phyloP scores from a whole-genome alignment of 2,888 invertebrate genomes.

The Noctua fimbriata region DNA sequence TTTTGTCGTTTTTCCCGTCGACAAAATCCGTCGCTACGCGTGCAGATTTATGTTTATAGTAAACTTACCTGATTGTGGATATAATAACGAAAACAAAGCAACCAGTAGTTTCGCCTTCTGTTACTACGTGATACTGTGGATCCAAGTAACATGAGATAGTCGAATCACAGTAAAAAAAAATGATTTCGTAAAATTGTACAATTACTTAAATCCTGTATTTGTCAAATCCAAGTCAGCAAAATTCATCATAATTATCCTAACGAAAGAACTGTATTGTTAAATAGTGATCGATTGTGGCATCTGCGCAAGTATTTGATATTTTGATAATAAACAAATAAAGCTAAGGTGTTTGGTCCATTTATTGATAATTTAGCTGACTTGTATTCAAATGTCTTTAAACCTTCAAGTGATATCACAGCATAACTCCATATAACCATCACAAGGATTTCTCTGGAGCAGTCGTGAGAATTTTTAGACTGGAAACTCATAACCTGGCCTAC shows the following conservation, averaged over 20 bases:
- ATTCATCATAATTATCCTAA: background rate
- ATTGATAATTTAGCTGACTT: conserved; percentile 2
- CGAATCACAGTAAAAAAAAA: background rate
- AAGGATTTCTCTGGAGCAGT: background rate
- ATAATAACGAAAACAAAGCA: background rate
- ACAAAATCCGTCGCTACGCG: too few relatives aligned
- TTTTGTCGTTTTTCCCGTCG: too few relatives aligned
- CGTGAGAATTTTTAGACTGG: background rate
- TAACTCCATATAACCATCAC: background rate
- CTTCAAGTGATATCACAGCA: conserved; percentile 9
- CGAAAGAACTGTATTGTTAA: background rate
- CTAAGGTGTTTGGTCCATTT: background rate
- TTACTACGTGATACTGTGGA: background rate
- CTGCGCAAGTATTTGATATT: background rate
- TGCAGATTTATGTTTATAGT: conserved; percentile 4
- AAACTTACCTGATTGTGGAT: conserved; percentile 10
- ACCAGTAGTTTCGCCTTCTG: background rate
- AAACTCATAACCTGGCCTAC: background rate
- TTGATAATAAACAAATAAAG: background rate
- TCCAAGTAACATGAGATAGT: background rate
- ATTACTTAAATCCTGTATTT: background rate
- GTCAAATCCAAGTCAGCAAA: conserved; percentile 9
- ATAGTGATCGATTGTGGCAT: background rate
- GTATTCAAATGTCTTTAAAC: background rate
- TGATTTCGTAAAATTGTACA: background rate